A percentile compares a stretch with the other conserved stretches of the same genome.
Evolutionary conservation across 2,113 vertebrate species (phyloP).

Genomic region (Abramis brama): DNA sequence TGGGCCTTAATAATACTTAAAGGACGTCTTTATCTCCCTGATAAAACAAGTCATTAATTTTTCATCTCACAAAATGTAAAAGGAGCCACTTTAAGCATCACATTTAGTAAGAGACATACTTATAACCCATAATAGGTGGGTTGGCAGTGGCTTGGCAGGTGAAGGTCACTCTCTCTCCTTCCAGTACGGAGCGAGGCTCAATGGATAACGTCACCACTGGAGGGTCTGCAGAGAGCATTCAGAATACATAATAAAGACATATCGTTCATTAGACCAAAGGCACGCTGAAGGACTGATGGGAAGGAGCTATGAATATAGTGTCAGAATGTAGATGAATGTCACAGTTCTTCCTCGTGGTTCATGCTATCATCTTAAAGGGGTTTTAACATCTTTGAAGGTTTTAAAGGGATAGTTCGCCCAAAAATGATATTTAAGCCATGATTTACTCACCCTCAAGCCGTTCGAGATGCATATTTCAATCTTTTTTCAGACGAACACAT

Average conservation of each 20-base stretch:
- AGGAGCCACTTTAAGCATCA: not conserved
- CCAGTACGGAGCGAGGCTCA: conserved; percentile 91
- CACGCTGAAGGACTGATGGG: not conserved
- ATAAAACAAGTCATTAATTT: conserved; percentile 16
- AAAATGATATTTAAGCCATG: too few relatives aligned
- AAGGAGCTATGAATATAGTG: not conserved
- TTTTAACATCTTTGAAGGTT: not conserved
- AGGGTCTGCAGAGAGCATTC: conserved; percentile 76
- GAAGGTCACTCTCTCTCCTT: conserved; percentile 90
- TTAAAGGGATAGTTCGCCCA: too few relatives aligned
- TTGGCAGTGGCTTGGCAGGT: conserved; percentile 93
- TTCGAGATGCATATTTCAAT: too few relatives aligned
- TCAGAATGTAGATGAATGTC: not conserved
- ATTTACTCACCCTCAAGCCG: too few relatives aligned
- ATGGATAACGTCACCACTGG: conserved; percentile 92
- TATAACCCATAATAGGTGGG: conserved; percentile 92
- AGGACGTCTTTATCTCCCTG: conserved; percentile 7
- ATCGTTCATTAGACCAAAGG: conserved; percentile 24
- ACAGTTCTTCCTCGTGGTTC: not conserved
- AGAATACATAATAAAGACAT: conserved; percentile 23
- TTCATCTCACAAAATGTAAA: conserved; percentile 21
- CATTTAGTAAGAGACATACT: conserved; percentile 71
- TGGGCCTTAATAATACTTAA: conserved; percentile 12
- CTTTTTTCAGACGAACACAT: too few relatives aligned
- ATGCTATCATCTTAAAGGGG: not conserved